These are phyloP conservation scores for Idaea aversata DNA, from an alignment of 2,888 invertebrate genomes.

Conservation along the genomic window DNA sequence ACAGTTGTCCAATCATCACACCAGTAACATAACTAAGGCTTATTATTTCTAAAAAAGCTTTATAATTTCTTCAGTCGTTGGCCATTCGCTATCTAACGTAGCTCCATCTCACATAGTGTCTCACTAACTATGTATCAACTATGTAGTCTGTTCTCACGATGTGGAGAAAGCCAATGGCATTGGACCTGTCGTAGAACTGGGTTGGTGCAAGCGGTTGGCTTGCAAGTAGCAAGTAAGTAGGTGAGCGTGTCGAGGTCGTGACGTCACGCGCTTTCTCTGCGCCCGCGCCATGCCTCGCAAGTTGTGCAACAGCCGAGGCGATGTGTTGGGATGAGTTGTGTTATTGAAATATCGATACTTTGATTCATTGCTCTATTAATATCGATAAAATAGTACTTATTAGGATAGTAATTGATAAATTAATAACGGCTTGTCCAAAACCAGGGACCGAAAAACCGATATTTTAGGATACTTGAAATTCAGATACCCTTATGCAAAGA, in stretches of 20 bases:
- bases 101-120: not conserved
- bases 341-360: slow-evolving; percentile 9
- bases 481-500: no score
- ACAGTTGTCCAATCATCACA: no score
- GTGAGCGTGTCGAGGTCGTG: slow-evolving; percentile 80
- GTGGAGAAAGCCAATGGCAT: slow-evolving; percentile 66
- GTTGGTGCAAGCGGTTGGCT: slow-evolving; percentile 52
- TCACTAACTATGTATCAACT: not conserved
- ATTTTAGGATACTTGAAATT: no score
- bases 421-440: no score
- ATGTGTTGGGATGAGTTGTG: slow-evolving; percentile 32
- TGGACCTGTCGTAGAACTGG: slow-evolving; percentile 61
- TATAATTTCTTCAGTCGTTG: no score
- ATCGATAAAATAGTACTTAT: not conserved
- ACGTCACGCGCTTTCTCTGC: slow-evolving; percentile 78
- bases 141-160: slow-evolving; percentile 21
- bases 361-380: not conserved
- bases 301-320: slow-evolving; percentile 61
- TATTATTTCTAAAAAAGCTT: no score
- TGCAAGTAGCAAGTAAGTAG: slow-evolving; percentile 66
- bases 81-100: not conserved
- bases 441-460: no score
- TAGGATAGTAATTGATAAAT: no score
- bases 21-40: no score
- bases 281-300: slow-evolving; percentile 45